Base-by-base conservation (phyloP, 2,113 vertebrate species). In the Cololabis saira region DNA sequence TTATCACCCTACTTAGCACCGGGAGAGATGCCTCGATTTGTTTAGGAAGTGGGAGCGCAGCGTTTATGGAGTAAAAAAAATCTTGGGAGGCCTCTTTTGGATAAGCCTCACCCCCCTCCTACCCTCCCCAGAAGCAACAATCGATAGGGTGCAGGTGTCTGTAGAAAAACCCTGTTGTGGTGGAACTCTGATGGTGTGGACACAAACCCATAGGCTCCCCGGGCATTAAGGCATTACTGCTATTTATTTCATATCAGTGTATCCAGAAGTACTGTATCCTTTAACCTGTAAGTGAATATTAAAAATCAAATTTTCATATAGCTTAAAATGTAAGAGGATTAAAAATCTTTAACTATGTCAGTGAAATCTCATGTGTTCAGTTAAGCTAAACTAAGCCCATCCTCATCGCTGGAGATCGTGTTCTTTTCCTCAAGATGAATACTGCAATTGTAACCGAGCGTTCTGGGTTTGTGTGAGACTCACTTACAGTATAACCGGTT, bases 31-130 rank as follows among this genome's bases (percentile, higher is more conserved):
- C 64, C 53, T 37, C 50, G 33, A 64, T 49, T 71, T 53, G 48
- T 83, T 91, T 71, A 82, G 70, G 80, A 87, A 84, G 53, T 76
- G 82, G 76, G 42, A 78, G 83, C 82, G 64, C 77, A 77, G 87
- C 76, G 71, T 89, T 89, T 74, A 67, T 86, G 76, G 76, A 89
- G 69, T 64, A 80, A 74, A 58, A 52, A 52, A 0, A 81, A 80
- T 49, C 69, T 54, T 53, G 50, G 61, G 58, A 80, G 40, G 61
- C 52, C 67, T 77, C 55, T 55, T 78, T 67, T 57, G 74, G 77
- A 84, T 83, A 83, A 87, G 83, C 60, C 80, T 51, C 45, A 60
- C 71, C 61, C 56, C 47, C 37, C 52, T 17, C 56, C 74, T 88
- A 78, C 73, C 45, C 24, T 61, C 75, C 89, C 80, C 75, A 72